Base-by-base conservation (phyloP, 1,140 invertebrate genomes). In the Lepidostoma basale region DNA sequence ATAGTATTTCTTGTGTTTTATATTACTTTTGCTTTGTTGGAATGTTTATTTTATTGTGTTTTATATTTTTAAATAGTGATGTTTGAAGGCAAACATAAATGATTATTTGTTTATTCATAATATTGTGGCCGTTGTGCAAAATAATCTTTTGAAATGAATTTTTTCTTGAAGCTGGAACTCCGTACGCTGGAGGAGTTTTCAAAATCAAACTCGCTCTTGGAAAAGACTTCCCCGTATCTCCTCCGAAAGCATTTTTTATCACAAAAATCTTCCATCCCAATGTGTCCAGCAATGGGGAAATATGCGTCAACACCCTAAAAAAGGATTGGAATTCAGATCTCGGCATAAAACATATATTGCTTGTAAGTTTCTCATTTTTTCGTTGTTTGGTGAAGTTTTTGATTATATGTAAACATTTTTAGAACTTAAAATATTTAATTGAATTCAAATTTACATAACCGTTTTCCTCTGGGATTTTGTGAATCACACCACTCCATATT, bases 221-320 rank as follows among this genome's bases (percentile, higher is more conserved):
- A 1, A 97, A 97, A 84, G 94, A 96, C 78, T 98, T 97, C 82
- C 97, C 97, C 18, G 86, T 90, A 74, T 87, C 90, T 75, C 95
- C 97, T 71, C 97, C 96, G 16, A 97, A 97, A 83, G 96, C 95
- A 39, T 96, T 90, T 83, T 98, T 98, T 79, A 82, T 97, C 26
- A 98, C 96, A 56, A 96, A 95, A 87, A 97, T 98, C 75, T 98
- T 98, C 85, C 96, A 98, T 83, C 96, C 96, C 26, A 98, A 98
- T 87, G 96, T 98, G 74, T 91, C 96, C 9, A 87, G 87, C 74
- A 94, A 92, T 84, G 96, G 96, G 36, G 96, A 98, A 83, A 98
- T 98, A 78, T 98, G 96, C 84, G 97, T 98, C 0, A 97, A 98
- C 83, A 98, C 96, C 59, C 85, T 98, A 58, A 97, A 97, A 82